Evolutionary conservation across 2,113 vertebrate species (phyloP), one percentile per base, ranked within the genome.

Genomic region (Sakesphorus luctuosus): DNA sequence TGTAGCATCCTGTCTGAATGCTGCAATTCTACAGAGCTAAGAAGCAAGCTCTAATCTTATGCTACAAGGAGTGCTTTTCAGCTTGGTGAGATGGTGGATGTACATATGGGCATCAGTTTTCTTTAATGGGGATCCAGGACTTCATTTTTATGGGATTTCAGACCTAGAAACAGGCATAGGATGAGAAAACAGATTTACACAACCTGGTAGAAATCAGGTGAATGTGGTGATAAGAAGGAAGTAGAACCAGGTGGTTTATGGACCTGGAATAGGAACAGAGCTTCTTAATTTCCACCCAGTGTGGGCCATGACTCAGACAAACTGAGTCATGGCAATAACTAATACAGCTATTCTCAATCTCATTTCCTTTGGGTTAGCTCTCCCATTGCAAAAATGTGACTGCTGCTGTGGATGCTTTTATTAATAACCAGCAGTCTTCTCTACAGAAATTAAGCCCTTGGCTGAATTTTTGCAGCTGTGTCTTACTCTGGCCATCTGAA

Each of bases 321-420:
- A 47, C 38, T 94, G 84, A 90, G 61, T 97, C 94, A 93, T 28
- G 61, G 61, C 67, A 84, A 67, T 59, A 90, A 83, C n/a, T 66
- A 78, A 89, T 67, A 59, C 21, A 78, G 35, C 56, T 89, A 62
- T 78, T 52, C 35, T 46, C 76, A 18, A 47, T 71, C 61, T 87
- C 29, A 59, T 93, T 92, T 96, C 86, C 73, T 78, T 17, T n/a
- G 35, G 80, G 84, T 94, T 93, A 94, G 80, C 56, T 61, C 44
- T 83, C 43, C 43, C 47, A n/a, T 75, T 71, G 10, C 29, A 67
- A 92, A 92, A 75, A 75, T 52, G 17, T 53, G 35, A 44, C 52
- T 80, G 8, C 36, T 83, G 75, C 19, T 75, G 47, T 9, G 44
- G 74, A 44, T 95, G 46, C 21, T 95, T 86, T 93, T 81, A 68